Conservation (phyloP, 2,113 vertebrate genomes). For the Dicerorhinus sumatrensis region DNA sequence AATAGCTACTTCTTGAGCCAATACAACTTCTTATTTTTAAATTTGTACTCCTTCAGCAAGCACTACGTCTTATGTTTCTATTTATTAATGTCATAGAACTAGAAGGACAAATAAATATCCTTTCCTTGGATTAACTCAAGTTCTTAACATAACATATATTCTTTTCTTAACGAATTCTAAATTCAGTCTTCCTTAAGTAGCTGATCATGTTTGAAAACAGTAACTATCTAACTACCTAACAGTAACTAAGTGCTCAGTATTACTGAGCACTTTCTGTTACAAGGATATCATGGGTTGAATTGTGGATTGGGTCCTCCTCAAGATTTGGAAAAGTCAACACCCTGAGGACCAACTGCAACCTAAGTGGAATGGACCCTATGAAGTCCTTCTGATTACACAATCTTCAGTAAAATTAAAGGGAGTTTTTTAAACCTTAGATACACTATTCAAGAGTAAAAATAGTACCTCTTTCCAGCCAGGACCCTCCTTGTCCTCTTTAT, state of each 20-base stretch:
- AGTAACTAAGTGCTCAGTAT: no score
- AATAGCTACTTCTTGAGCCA: background rate
- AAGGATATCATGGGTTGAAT: background rate
- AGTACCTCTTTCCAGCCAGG: no score
- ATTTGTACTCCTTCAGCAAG: background rate
- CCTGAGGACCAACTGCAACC: no score
- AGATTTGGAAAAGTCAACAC: no score
- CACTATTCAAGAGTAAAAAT: no score
- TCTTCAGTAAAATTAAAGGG: no score
- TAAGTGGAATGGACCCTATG: no score
- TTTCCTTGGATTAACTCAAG: background rate
- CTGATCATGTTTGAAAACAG: background rate
- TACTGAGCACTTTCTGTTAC: background rate
- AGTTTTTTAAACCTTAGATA: no score
- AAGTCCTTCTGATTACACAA: no score
- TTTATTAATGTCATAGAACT: background rate
- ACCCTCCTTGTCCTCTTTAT: no score
- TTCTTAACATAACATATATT: background rate
- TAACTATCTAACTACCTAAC: background rate
- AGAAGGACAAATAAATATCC: background rate
- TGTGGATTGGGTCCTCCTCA: background rate
- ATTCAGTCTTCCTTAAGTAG: background rate
- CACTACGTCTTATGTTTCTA: background rate
- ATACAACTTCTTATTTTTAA: background rate
- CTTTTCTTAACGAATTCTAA: constrained; percentile 19